Evolutionary conservation across 2,888 invertebrate genomes (phyloP).

Genomic region (Mellilla xanthometata): DNA sequence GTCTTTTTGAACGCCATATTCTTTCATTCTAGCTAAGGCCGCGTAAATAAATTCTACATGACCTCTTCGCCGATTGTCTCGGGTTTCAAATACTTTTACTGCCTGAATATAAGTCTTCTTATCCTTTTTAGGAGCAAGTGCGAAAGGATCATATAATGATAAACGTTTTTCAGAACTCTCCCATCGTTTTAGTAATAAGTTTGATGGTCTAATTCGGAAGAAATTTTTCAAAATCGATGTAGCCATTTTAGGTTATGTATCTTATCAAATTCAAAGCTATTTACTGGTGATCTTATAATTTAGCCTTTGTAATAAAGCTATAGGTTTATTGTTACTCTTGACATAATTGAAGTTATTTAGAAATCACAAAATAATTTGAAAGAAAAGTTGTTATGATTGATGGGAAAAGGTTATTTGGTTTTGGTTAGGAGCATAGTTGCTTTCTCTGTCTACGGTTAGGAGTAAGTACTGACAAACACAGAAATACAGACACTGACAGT

Average conservation of each 20-base stretch:
- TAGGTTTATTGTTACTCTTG: no score
- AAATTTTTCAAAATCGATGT: slow-evolving; percentile 57
- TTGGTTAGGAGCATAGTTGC: no score
- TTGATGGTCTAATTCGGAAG: slow-evolving; percentile 46
- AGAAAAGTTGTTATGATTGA: no score
- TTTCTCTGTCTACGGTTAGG: no score
- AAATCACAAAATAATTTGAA: no score
- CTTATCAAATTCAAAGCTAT: neutral
- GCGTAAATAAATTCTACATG: slow-evolving; percentile 97
- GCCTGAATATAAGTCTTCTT: slow-evolving; percentile 88
- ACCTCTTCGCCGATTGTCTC: slow-evolving; percentile 88
- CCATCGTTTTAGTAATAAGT: slow-evolving; percentile 56
- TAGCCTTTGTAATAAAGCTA: no score
- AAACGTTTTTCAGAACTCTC: slow-evolving; percentile 65
- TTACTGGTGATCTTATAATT: no score
- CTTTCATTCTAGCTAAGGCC: slow-evolving; percentile 93
- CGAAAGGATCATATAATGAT: slow-evolving; percentile 71
- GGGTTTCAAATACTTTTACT: slow-evolving; percentile 87
- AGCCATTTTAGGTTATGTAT: slow-evolving; percentile 58
- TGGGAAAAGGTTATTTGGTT: no score
- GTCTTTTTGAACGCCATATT: slow-evolving; percentile 94
- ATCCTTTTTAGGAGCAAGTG: slow-evolving; percentile 78
- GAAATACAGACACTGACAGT: no score
- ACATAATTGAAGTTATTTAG: no score
- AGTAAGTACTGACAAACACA: no score